Evolutionary conservation across 2,888 invertebrate species (phyloP).

Genomic region (Argyresthia goedartella): DNA sequence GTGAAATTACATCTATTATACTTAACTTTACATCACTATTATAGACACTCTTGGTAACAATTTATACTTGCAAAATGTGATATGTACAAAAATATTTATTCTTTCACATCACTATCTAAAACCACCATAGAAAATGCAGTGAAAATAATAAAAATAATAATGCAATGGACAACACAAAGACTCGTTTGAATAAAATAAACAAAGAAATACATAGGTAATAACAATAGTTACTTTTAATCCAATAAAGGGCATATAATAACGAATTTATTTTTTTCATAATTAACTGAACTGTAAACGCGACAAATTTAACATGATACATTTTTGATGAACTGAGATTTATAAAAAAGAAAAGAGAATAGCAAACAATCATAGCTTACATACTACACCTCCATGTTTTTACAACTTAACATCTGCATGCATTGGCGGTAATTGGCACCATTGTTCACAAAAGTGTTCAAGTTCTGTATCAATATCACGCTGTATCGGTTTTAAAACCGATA

Average conservation of each 20-base stretch:
- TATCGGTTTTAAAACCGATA: slow-evolving; percentile 53
- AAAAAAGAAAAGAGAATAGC: slow-evolving; percentile 12
- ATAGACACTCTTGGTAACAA: slow-evolving; percentile 64
- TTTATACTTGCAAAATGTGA: slow-evolving; percentile 54
- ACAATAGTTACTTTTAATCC: too few relatives aligned
- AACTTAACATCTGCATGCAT: slow-evolving; percentile 17
- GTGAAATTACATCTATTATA: slow-evolving; percentile 61
- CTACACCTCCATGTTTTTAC: slow-evolving; percentile 6
- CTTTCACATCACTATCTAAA: slow-evolving; percentile 22
- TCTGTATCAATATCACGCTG: too few relatives aligned
- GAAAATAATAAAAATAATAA: neutral
- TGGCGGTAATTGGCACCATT: slow-evolving; percentile 48
- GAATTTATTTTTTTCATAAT: neutral
- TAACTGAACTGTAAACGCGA: neutral
- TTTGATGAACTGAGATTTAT: slow-evolving; percentile 12
- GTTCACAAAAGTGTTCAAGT: slow-evolving; percentile 25
- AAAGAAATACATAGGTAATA: too few relatives aligned
- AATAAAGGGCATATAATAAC: neutral
- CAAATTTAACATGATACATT: neutral
- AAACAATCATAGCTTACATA: neutral
- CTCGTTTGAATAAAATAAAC: too few relatives aligned
- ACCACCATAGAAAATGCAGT: neutral
- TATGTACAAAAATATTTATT: slow-evolving; percentile 69
- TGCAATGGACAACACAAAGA: too few relatives aligned
- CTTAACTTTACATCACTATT: slow-evolving; percentile 25